Conservation (phyloP, 2,888 invertebrate genomes). For the Temnothorax unifasciatus region DNA sequence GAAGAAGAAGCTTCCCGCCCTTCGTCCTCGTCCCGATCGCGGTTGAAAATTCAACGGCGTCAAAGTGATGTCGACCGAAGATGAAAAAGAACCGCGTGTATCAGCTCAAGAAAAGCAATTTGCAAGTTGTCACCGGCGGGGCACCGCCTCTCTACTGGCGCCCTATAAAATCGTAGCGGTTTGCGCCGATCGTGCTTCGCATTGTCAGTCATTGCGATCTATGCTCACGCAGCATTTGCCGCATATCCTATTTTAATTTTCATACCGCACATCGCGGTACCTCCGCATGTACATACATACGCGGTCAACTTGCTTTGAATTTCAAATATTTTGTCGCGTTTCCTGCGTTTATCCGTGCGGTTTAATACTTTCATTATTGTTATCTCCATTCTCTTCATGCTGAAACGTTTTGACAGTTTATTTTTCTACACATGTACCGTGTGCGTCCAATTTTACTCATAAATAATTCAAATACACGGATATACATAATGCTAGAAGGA, state of each 20-base stretch:
- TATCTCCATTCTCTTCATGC: background rate
- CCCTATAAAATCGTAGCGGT: conserved; percentile 23
- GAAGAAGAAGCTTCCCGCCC: background rate
- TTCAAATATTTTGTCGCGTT: conserved; percentile 2
- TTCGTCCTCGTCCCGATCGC: background rate
- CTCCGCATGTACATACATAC: background rate
- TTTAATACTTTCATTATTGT: conserved; percentile 30
- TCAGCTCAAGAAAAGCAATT: conserved; percentile 64
- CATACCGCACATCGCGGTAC: background rate
- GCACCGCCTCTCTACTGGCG: background rate
- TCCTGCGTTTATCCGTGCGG: background rate
- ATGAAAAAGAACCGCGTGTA: conserved; percentile 51
- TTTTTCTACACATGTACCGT: background rate
- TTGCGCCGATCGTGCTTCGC: too few species aligned
- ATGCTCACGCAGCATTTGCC: background rate
- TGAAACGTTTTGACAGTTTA: background rate
- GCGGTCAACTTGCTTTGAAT: background rate
- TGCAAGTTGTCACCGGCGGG: conserved; percentile 66
- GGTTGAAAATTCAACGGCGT: conserved; percentile 64
- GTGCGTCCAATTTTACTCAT: background rate
- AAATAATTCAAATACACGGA: conserved; percentile 18
- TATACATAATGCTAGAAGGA: background rate
- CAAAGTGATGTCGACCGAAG: conserved; percentile 55
- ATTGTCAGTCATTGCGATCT: conserved; percentile 18
- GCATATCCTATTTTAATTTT: background rate